phyloP scores from a whole-genome alignment of 1,140 invertebrate species.

The Lepidurus packardi region DNA sequence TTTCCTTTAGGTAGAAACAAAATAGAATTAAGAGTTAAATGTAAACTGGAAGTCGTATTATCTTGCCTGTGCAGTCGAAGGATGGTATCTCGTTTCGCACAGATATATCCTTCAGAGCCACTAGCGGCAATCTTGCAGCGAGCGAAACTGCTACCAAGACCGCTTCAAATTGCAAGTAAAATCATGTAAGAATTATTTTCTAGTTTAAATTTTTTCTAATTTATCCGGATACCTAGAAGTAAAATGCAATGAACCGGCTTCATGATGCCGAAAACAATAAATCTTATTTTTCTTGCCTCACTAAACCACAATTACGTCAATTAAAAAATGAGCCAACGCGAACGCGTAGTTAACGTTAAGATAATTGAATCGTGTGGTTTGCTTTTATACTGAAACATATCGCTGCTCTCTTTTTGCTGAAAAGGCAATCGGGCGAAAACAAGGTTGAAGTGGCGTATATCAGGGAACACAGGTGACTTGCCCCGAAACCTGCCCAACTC shows the following conservation, averaged over 20 bases:
- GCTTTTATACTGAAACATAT: not conserved
- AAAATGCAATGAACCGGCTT: not conserved
- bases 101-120: not conserved
- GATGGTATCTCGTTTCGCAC: slow-evolving; percentile 11
- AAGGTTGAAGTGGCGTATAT: not conserved
- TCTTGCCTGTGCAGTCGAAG: slow-evolving; percentile 31
- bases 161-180: not conserved
- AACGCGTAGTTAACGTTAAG: not conserved
- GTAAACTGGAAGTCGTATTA: not conserved
- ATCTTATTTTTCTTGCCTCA: not conserved
- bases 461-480: not conserved
- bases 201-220: not conserved
- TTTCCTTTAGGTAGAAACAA: not conserved
- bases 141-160: not conserved
- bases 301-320: not conserved
- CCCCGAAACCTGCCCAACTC: too few species aligned
- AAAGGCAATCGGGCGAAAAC: not conserved
- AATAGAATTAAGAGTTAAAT: slow-evolving; percentile 17
- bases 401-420: not conserved
- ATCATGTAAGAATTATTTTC: not conserved
- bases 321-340: not conserved
- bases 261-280: not conserved
- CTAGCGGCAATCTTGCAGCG: not conserved
- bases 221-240: not conserved
- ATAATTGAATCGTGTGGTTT: not conserved